These are phyloP conservation scores for Artemia franciscana DNA, from an alignment of 1,140 invertebrate genomes.

Conservation along the genomic window DNA sequence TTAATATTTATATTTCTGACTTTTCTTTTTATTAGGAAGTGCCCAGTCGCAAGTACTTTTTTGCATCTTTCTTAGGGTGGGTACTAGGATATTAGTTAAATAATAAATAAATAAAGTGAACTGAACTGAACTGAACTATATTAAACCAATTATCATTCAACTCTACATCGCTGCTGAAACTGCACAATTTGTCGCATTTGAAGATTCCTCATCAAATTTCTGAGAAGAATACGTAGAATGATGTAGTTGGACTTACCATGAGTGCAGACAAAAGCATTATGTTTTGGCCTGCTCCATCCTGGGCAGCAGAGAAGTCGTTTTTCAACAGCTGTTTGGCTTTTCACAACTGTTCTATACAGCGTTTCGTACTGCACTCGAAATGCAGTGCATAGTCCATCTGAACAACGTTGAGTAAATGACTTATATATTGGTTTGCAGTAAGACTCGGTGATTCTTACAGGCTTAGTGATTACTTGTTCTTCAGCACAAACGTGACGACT, in stretches of 20 bases:
- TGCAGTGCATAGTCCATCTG: slow-evolving; percentile 24
- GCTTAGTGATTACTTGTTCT: slow-evolving; percentile 23
- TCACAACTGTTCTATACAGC: slow-evolving; percentile 23
- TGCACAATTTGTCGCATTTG: no score
- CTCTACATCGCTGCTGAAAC: no score
- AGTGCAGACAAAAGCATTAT: slow-evolving; percentile 30
- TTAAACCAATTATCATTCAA: no score
- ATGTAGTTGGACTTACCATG: slow-evolving; percentile 34
- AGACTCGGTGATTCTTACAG: slow-evolving; percentile 25
- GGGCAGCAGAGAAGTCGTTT: slow-evolving; percentile 29
- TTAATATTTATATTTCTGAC: no score
- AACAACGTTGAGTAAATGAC: slow-evolving; percentile 24
- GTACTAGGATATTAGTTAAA: no score
- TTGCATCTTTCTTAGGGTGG: no score
- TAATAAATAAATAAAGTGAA: no score
- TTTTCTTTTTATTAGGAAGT: no score
- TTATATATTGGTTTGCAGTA: slow-evolving; percentile 27
- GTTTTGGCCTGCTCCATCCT: slow-evolving; percentile 30
- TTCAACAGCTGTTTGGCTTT: slow-evolving; percentile 22
- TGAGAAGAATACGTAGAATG: no score
- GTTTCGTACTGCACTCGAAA: slow-evolving; percentile 25
- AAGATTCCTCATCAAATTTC: no score
- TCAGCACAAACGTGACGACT: slow-evolving; percentile 27
- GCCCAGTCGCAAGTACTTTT: no score
- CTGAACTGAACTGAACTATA: no score